These are phyloP conservation scores for Nymphalis io DNA, from an alignment of 1,140 invertebrate species.

Conservation along the genomic window DNA sequence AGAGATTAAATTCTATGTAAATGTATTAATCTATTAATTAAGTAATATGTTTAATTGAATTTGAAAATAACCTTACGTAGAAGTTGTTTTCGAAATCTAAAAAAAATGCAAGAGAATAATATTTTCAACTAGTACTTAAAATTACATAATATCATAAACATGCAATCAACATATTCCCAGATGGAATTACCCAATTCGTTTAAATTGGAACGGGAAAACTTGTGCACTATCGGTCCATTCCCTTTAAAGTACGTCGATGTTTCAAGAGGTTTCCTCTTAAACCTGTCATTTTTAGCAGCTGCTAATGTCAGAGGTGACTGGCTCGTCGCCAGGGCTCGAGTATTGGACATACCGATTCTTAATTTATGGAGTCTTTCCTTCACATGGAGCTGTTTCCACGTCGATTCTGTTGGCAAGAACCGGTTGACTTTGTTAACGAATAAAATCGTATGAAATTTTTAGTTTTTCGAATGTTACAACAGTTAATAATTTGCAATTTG, in stretches of 20 bases:
- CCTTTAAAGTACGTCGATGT: constrained; percentile 38
- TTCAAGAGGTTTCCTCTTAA: constrained; percentile 43
- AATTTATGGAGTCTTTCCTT: constrained; percentile 40
- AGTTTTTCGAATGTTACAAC: no score
- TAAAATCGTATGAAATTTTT: constrained; percentile 2
- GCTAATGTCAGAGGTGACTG: constrained; percentile 57
- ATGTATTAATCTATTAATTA: no score
- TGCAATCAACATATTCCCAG: background rate
- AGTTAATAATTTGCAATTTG: no score
- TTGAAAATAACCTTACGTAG: no score
- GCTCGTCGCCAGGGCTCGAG: constrained; percentile 35
- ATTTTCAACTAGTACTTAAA: no score
- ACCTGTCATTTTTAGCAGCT: constrained; percentile 46
- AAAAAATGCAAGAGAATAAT: no score
- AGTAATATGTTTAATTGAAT: no score
- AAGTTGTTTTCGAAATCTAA: no score
- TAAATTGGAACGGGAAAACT: constrained; percentile 6
- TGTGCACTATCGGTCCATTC: constrained; percentile 18
- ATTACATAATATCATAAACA: background rate
- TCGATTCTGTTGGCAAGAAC: constrained; percentile 28
- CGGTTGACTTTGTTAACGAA: constrained; percentile 22
- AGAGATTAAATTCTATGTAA: no score
- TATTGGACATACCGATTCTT: constrained; percentile 43
- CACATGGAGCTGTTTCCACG: constrained; percentile 12
- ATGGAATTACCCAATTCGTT: background rate